phyloP scores from a whole-genome alignment of 2,888 invertebrate species.

The Maniola hyperantus region DNA sequence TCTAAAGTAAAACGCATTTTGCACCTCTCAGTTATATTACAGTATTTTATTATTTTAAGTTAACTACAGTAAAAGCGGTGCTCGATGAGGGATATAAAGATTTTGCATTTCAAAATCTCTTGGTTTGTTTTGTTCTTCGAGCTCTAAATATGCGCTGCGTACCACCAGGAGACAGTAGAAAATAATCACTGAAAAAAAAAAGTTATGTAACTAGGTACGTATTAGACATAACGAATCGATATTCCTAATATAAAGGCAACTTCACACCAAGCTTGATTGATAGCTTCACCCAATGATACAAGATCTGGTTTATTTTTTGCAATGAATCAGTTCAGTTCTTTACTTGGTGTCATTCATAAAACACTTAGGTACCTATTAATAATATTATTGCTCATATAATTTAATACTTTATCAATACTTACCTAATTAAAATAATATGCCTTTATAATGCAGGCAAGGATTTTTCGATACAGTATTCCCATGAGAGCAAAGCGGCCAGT shows the following conservation, averaged over 20 bases:
- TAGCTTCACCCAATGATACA: too few relatives aligned
- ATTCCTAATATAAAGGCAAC: slow-evolving; percentile 15
- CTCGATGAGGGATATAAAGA: slow-evolving; percentile 52
- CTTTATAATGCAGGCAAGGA: too few relatives aligned
- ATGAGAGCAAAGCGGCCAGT: too few relatives aligned
- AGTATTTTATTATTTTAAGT: not conserved
- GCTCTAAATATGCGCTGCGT: slow-evolving; percentile 62
- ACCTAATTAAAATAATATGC: too few relatives aligned
- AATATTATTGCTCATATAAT: too few relatives aligned
- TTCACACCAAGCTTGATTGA: not conserved
- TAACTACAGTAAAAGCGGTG: slow-evolving; percentile 45
- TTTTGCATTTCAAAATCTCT: slow-evolving; percentile 61
- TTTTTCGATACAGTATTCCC: too few relatives aligned
- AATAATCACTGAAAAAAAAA: slow-evolving; percentile 60
- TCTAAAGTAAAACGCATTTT: not conserved
- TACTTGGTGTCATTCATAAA: not conserved
- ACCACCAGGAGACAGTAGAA: slow-evolving; percentile 64
- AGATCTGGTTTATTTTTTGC: not conserved
- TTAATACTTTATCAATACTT: too few relatives aligned
- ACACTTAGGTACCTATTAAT: too few relatives aligned
- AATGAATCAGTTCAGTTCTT: not conserved
- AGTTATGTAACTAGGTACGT: too few relatives aligned
- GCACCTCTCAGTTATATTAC: not conserved
- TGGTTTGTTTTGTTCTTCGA: slow-evolving; percentile 64
- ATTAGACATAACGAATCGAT: not conserved